A percentile compares a stretch with the other conserved stretches of the same genome.
These are phyloP conservation scores for Escarpia spicata DNA, from an alignment of 2,888 invertebrate genomes.

Conservation along the genomic window DNA sequence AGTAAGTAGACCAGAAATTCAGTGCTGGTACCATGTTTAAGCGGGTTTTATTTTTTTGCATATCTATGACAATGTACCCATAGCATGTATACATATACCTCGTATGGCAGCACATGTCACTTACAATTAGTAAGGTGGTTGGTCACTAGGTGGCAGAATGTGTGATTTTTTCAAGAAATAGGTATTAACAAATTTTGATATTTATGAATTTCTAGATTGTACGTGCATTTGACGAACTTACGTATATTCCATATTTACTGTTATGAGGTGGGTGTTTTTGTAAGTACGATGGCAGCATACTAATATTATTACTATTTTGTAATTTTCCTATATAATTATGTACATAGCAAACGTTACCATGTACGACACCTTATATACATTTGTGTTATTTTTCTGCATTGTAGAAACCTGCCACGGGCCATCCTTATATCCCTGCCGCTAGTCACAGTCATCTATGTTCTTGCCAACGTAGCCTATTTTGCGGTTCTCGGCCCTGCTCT, in stretches of 20 bases:
- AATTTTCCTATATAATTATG: not conserved
- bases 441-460: constrained; percentile 85
- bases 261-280: not conserved
- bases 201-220: too few relatives aligned
- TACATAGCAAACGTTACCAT: not conserved
- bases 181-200: too few relatives aligned
- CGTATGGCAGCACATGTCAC: not conserved
- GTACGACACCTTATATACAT: not conserved
- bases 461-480: constrained; percentile 73
- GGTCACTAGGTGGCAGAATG: not conserved
- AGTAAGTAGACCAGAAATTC: not conserved
- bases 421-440: constrained; percentile 90
- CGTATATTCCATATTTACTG: too few relatives aligned
- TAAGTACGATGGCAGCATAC: not conserved
- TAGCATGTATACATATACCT: too few relatives aligned
- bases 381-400: not conserved
- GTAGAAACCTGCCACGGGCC: constrained; percentile 80
- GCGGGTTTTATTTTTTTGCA: too few relatives aligned
- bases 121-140: not conserved
- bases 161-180: too few relatives aligned
- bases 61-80: too few relatives aligned
- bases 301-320: too few relatives aligned
- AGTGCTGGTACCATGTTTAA: too few relatives aligned
- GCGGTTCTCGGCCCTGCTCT: constrained; percentile 41
- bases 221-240: too few relatives aligned